phyloP scores from a whole-genome alignment of 2,113 vertebrate genomes.

The Otocyon megalotis region DNA sequence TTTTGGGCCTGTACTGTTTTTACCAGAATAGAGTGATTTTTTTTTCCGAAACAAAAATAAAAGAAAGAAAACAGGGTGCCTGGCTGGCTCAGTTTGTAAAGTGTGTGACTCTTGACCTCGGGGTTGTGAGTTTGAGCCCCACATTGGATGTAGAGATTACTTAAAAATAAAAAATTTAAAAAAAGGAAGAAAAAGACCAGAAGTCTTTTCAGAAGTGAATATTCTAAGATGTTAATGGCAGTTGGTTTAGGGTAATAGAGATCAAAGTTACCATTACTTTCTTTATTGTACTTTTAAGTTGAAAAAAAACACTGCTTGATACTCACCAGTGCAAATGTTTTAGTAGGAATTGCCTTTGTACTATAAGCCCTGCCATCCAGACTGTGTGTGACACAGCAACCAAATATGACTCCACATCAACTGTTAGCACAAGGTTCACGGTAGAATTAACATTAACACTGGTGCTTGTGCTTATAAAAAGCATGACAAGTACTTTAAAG shows the following conservation, averaged over 20 bases:
- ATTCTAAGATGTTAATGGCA: not conserved
- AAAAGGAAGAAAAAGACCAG: not conserved
- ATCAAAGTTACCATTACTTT: not conserved
- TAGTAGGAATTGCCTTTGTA: not conserved
- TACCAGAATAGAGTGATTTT: slow-evolving; percentile 7
- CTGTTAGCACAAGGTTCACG: not conserved
- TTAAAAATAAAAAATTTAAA: not conserved
- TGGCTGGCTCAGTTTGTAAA: not conserved
- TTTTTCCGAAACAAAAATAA: slow-evolving; percentile 30
- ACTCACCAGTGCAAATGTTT: not conserved
- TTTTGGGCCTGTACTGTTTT: not conserved
- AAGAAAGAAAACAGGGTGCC: not conserved
- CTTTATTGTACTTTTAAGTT: not conserved
- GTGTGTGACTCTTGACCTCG: not conserved
- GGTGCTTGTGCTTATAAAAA: not conserved
- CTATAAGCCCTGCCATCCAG: not conserved
- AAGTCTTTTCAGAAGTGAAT: too few species aligned
- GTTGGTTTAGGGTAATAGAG: not conserved
- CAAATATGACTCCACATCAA: not conserved
- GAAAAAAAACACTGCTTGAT: not conserved
- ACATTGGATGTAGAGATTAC: not conserved
- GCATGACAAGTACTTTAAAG: not conserved
- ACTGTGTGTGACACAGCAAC: not conserved
- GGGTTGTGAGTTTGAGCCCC: not conserved
- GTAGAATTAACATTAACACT: not conserved